Percentiles rank a stretch among this genome's conserved stretches.
Conservation (phyloP, 2,888 invertebrate genomes). For the Heliconius cydno region DNA sequence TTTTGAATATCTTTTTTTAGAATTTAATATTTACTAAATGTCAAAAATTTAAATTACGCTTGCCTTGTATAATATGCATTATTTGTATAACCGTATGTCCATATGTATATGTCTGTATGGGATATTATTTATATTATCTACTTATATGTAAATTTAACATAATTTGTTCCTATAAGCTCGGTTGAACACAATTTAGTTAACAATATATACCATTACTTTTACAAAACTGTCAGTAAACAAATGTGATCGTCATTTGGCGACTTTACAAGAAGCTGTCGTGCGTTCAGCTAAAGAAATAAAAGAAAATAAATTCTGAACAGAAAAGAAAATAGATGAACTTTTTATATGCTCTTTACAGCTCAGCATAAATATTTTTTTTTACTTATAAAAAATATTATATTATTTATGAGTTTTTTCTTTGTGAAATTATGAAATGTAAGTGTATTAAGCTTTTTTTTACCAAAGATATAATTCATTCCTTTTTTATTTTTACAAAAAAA, state of each 20-base stretch:
- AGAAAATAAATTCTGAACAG: constrained; percentile 37
- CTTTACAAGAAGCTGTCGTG: constrained; percentile 51
- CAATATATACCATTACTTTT: constrained; percentile 72
- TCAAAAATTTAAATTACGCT: neutral
- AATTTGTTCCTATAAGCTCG: neutral
- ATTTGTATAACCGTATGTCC: neutral
- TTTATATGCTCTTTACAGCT: constrained; percentile 46
- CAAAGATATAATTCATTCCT: too few species aligned
- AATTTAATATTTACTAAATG: too few species aligned
- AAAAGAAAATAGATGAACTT: constrained; percentile 56
- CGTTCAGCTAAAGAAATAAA: constrained; percentile 45
- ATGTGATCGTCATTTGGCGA: constrained; percentile 59
- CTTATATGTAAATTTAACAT: neutral
- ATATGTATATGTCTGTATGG: too few species aligned
- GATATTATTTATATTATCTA: too few species aligned
- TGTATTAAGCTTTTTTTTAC: too few species aligned
- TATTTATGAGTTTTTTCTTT: neutral
- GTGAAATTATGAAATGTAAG: neutral
- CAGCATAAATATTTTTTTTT: neutral
- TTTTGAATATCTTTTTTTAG: too few species aligned
- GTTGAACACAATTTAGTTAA: constrained; percentile 53
- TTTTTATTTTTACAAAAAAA: too few species aligned
- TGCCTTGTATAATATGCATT: neutral
- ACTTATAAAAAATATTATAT: neutral
- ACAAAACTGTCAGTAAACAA: constrained; percentile 69